Evolutionary conservation across 2,113 vertebrate genomes (phyloP), one percentile per base, ranked within the genome.

Genomic region (Hydropotes inermis): DNA sequence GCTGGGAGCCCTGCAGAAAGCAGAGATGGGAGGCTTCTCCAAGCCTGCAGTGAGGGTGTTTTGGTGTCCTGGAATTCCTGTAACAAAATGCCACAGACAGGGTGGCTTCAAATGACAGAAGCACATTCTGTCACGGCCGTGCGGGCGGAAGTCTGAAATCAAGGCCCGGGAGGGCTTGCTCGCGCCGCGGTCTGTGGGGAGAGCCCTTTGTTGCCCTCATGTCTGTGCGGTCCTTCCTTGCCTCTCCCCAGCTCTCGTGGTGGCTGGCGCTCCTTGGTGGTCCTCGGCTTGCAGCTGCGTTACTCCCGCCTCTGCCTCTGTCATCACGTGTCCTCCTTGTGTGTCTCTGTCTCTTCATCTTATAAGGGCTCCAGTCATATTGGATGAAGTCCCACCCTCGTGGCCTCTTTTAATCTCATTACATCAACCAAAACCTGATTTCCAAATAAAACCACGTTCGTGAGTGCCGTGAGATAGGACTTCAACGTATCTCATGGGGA

Each of bases 21-120:
- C 28, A 74, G 39, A 30, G 7, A 0, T 1, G 0, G 10, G 19
- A 27, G 47, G 13, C 43, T 19, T 27, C 21, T 2, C 11, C 25
- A 33, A 50, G 15, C 50, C 79, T 76, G 58, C 5, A 27, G 1
- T 4, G 19, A n/a, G 13, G 8, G 28, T 0, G 1, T 25, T 1
- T 45, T 27, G 3, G 36, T 74, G 84, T 79, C 43, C 11, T 13
- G 33, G 27, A 17, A 43, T 57, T 74, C 45, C 83, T 5, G 2
- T 74, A 36, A 58, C n/a, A 28, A 33, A 30, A 54, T 9, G 23
- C 55, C 47, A 12, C 17, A 47, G 33, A 12, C 60, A 39, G 57
- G 36, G 60, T n/a, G 60, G 17, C 76, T 58, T 55, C 21, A 17
- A 55, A 85, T 12, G 54, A 5, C 14, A 60, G n/a, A 27, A 21